phyloP scores from a whole-genome alignment of 2,888 invertebrate species.

The Hesperia comma region DNA sequence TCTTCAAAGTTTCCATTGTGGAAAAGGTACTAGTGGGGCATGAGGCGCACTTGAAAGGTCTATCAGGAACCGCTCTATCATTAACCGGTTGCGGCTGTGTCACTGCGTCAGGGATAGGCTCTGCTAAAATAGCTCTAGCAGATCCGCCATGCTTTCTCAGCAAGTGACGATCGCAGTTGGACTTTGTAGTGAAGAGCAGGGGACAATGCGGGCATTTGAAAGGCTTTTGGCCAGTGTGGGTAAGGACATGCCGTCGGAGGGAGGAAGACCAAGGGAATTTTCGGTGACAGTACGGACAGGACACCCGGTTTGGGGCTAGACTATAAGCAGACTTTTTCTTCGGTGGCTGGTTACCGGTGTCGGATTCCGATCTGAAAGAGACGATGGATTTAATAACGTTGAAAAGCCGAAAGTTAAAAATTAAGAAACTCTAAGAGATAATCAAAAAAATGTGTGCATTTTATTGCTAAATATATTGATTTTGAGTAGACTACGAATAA shows the following conservation, averaged over 20 bases:
- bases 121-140: conserved; percentile 73
- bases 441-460: too few relatives aligned
- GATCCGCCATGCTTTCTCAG: conserved; percentile 90
- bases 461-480: too few relatives aligned
- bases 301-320: conserved; percentile 95
- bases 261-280: conserved; percentile 99
- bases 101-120: conserved; percentile 65
- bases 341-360: conserved; percentile 81
- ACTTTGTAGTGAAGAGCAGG: conserved; percentile 97
- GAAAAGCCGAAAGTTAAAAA: background rate
- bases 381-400: conserved; percentile 1
- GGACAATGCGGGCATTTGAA: conserved; percentile 97
- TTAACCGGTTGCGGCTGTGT: conserved; percentile 59
- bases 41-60: conserved; percentile 90
- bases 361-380: conserved; percentile 86
- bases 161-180: conserved; percentile 97
- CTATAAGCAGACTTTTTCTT: conserved; percentile 98
- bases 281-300: conserved; percentile 96
- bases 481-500: background rate
- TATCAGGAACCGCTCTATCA: conserved; percentile 88
- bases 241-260: conserved; percentile 95
- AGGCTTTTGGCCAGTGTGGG: conserved; percentile 98
- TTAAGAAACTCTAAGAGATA: too few relatives aligned
- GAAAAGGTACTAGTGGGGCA: conserved; percentile 94
- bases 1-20: conserved; percentile 90